These are phyloP conservation scores for Lutjanus argentimaculatus DNA, from an alignment of 2,797 vertebrate genomes.

Conservation along the genomic window DNA sequence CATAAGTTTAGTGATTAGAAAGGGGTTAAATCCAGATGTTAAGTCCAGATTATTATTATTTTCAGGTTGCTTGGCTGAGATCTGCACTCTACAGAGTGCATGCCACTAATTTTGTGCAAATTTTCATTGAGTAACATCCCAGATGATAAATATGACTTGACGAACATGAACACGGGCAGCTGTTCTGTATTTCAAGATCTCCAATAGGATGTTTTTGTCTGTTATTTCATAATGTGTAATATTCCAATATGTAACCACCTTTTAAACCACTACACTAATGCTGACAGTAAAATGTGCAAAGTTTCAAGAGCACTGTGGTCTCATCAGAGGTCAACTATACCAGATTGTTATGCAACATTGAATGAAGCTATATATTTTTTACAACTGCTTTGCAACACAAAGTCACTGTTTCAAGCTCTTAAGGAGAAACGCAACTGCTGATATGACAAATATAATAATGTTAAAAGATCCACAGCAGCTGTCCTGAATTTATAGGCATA, in stretches of 20 bases:
- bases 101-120: too few species aligned
- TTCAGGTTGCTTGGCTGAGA: too few species aligned
- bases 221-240: too few species aligned
- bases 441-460: conserved; percentile 71
- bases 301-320: neutral
- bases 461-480: conserved; percentile 79
- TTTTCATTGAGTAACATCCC: too few species aligned
- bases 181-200: neutral
- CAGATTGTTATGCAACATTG: neutral
- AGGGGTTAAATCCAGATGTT: too few species aligned
- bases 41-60: too few species aligned
- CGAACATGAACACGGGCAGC: neutral
- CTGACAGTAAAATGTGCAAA: conserved; percentile 3
- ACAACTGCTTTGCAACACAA: conserved; percentile 25
- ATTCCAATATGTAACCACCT: too few species aligned
- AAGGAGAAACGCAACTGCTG: conserved; percentile 49
- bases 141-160: neutral
- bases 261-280: neutral
- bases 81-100: too few species aligned
- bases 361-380: conserved; percentile 19
- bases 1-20: too few species aligned
- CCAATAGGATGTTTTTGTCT: neutral
- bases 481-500: conserved; percentile 64
- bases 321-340: neutral
- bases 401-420: conserved; percentile 43